phyloP scores from a whole-genome alignment of 1,140 invertebrate genomes.

The Phymastichus coffea region DNA sequence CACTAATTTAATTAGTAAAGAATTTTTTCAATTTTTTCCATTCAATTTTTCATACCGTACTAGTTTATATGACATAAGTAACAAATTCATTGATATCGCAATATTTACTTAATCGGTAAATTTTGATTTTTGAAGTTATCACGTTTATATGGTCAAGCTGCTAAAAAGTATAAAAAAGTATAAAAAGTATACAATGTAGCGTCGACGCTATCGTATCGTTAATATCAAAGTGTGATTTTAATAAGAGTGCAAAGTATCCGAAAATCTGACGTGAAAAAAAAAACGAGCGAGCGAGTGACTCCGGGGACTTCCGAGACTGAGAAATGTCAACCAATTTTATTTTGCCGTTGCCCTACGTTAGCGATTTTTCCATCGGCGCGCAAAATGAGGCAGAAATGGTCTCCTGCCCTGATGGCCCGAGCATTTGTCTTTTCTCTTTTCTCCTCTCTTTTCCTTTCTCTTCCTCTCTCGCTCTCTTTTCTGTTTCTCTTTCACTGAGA shows the following conservation, averaged over 20 bases:
- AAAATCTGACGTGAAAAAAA: conserved; percentile 30
- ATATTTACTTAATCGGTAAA: no score
- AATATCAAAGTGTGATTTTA: no score
- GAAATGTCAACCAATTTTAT: conserved; percentile 55
- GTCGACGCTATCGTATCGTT: no score
- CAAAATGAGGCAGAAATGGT: conserved; percentile 57
- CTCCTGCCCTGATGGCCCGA: conserved; percentile 46
- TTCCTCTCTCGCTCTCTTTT: background rate
- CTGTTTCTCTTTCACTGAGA: background rate
- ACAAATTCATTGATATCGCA: no score
- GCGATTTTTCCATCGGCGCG: conserved; percentile 58
- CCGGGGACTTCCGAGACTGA: conserved; percentile 37
- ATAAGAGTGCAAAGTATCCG: conserved; percentile 12
- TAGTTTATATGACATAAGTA: no score
- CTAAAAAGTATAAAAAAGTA: no score
- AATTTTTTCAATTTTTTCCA: no score
- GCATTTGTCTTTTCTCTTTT: conserved; percentile 52
- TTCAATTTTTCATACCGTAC: no score
- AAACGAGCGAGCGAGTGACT: conserved; percentile 25
- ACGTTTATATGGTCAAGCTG: no score
- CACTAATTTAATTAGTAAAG: no score
- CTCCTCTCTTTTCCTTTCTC: conserved; percentile 21
- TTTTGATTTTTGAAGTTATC: no score
- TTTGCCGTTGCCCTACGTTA: conserved; percentile 52
- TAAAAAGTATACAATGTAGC: no score